phyloP scores from a whole-genome alignment of 2,113 vertebrate species.

The Psilopsiagon aymara region DNA sequence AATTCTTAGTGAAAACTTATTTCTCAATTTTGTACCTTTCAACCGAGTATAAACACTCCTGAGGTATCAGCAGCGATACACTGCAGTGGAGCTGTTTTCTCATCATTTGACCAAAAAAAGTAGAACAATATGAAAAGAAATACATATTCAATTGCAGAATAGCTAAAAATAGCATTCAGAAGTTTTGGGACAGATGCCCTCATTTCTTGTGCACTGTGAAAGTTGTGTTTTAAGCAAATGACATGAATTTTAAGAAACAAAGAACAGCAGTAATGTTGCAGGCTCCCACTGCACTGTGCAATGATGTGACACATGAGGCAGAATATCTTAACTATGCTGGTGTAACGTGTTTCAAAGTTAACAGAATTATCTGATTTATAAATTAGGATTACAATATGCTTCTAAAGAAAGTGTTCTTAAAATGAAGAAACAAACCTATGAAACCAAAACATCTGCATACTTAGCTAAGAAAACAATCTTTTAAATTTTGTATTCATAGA shows the following conservation, averaged over 20 bases:
- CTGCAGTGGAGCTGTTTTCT: background rate
- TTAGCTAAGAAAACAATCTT: background rate
- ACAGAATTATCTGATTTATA: background rate
- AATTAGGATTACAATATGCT: background rate
- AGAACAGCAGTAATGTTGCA: background rate
- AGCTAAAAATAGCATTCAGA: background rate
- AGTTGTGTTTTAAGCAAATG: background rate
- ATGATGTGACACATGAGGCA: background rate
- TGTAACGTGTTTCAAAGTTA: background rate
- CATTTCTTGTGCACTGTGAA: background rate
- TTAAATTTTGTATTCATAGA: background rate
- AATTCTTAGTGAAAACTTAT: background rate
- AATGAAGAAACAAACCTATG: background rate
- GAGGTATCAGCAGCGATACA: background rate
- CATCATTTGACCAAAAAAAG: background rate
- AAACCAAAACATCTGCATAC: background rate
- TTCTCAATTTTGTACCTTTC: background rate
- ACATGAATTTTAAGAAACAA: background rate
- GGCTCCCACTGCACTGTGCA: background rate
- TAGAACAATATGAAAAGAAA: background rate
- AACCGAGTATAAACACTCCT: background rate
- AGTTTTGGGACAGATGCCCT: background rate
- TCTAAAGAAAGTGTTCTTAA: background rate
- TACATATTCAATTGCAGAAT: background rate
- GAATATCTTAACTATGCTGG: rapidly evolving